Base-by-base conservation (phyloP, 1,140 invertebrate genomes). In the Oncopodura yosiiana region DNA sequence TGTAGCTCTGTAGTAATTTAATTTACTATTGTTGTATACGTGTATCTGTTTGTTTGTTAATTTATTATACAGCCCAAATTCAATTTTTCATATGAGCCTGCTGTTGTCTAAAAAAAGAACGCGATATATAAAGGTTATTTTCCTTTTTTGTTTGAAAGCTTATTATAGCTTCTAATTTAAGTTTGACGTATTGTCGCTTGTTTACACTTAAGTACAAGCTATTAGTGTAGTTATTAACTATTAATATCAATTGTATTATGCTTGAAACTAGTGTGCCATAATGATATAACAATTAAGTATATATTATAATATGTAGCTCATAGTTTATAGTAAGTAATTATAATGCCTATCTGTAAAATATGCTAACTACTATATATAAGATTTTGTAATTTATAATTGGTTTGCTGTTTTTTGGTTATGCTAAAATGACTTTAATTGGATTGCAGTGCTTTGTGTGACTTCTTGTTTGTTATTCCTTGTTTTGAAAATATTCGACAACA, bases 41-140 rank as follows among this genome's bases (percentile, higher is more conserved):
- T 37, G 18, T 37, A 37, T 49, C 9, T 49, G 32, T 36, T 32
- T n/a, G 14, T 19, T 19, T 18, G 30, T 51, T 14, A 16, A 26
- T 45, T 42, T 30, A 41, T 26, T 37, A 45, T 45, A 19, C 48
- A 48, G 45, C 32, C 43, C 18, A 49, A 42, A 45, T 37, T 56
- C 43, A 57, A 60, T 44, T 63, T 63, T 63, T 44, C 49, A 30
- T 63, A 63, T 48, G 61, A 63, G 42, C 61, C 61, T 21, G 56
- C 61, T 18, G 29, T 62, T 34, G 48, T 62, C 42, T 62, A 52
- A 58, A 37, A 16, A 16, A 44, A 27, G 34, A 19, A 50, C 30
- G 34, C n/a, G n/a, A n/a, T n/a, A 44, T 54, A 23, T 39, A 34
- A 29, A 19, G 11, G 12, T 54, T 54, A 43, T 46, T 54, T 53